A percentile compares a stretch with the other conserved stretches of the same genome.
Conservation (phyloP, 2,888 invertebrate species). For the Lycaena phlaeas region DNA sequence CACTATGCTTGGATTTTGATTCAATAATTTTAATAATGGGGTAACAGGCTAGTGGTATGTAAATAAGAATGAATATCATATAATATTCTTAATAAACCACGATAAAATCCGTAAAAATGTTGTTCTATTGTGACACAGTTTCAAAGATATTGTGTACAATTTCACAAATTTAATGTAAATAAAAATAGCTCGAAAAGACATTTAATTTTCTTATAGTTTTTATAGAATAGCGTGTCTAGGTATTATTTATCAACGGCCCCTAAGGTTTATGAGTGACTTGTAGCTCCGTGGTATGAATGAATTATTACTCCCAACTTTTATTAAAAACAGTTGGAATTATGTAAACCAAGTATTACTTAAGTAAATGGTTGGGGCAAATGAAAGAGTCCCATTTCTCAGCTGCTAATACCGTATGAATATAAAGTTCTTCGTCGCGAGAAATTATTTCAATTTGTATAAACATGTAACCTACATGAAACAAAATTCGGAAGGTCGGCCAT, state of each 20-base stretch:
- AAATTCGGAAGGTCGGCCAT: no score
- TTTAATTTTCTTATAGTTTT: no score
- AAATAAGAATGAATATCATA: no score
- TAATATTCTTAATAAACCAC: no score
- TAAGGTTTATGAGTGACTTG: slow-evolving; percentile 51
- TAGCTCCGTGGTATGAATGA: slow-evolving; percentile 49
- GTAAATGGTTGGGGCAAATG: slow-evolving; percentile 18
- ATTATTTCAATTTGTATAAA: slow-evolving; percentile 1
- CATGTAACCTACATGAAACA: slow-evolving; percentile 1
- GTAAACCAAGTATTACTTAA: slow-evolving; percentile 18
- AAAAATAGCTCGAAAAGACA: no score
- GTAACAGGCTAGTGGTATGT: no score
- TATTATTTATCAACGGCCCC: slow-evolving; percentile 24
- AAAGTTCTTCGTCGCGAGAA: slow-evolving; percentile 3
- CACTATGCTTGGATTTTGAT: no score
- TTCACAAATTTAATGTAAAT: no score
- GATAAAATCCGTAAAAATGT: no score
- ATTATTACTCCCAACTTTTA: slow-evolving; percentile 28
- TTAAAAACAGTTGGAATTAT: slow-evolving; percentile 19
- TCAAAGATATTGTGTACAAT: no score
- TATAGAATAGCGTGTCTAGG: slow-evolving; percentile 6
- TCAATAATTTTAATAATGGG: no score
- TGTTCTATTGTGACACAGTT: no score
- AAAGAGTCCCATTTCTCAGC: slow-evolving; percentile 10
- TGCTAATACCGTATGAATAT: slow-evolving; percentile 7